Evolutionary conservation across 2,113 vertebrate species (phyloP).

Genomic region (Nesospiza acunhae): DNA sequence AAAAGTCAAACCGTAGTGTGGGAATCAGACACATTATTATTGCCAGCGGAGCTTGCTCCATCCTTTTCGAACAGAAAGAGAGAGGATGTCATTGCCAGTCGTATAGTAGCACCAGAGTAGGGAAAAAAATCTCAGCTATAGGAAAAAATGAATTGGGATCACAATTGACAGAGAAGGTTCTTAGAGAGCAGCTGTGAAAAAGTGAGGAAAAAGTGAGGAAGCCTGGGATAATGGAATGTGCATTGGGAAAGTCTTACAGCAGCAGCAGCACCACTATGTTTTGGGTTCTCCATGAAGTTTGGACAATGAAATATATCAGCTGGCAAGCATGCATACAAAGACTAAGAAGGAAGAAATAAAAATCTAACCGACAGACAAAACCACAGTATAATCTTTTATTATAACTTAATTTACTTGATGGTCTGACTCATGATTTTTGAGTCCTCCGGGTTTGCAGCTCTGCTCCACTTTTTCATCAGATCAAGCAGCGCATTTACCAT

Average conservation of each 20-base stretch:
- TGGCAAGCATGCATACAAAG: neutral
- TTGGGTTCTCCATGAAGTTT: neutral
- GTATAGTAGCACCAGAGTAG: neutral
- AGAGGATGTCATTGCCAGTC: neutral
- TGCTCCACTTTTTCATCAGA: neutral
- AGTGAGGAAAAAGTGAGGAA: neutral
- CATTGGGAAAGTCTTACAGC: neutral
- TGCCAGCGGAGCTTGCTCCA: neutral
- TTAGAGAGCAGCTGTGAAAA: neutral
- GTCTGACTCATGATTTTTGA: conserved; percentile 14
- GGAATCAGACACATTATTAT: neutral
- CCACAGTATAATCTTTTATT: conserved; percentile 8
- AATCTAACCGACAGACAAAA: neutral
- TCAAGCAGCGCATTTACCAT: neutral
- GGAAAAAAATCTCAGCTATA: neutral
- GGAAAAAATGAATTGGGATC: neutral
- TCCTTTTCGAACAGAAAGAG: neutral
- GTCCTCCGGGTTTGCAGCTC: neutral
- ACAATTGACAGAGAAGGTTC: neutral
- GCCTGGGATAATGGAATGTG: fast-evolving
- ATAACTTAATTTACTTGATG: conserved; percentile 3
- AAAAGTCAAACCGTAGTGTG: neutral
- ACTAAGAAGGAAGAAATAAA: neutral
- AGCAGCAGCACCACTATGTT: neutral
- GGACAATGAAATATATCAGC: neutral